These are phyloP conservation scores for Carassius auratus DNA, from an alignment of 2,113 vertebrate genomes.

Conservation along the genomic window DNA sequence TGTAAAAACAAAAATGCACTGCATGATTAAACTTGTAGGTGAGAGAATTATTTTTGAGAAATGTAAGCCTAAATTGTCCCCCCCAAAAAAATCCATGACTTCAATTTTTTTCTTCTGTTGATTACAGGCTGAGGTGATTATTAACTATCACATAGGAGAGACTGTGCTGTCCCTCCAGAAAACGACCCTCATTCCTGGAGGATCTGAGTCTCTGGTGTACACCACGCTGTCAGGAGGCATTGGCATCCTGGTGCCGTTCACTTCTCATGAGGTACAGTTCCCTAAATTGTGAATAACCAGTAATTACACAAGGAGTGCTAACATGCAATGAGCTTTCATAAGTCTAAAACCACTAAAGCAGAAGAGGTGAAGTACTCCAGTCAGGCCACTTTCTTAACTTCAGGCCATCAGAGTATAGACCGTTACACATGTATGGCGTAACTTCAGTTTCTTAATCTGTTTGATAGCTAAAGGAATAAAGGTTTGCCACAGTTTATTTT, in stretches of 20 bases:
- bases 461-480: neutral
- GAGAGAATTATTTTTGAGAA: too few relatives aligned
- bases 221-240: constrained; percentile 95
- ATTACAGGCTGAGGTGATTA: constrained; percentile 89
- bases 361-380: neutral
- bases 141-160: constrained; percentile 97
- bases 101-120: neutral
- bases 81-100: too few relatives aligned
- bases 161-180: constrained; percentile 95
- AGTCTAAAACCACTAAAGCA: neutral
- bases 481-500: neutral
- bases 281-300: neutral
- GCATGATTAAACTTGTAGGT: too few relatives aligned
- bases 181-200: constrained; percentile 94
- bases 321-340: neutral
- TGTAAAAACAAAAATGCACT: too few relatives aligned
- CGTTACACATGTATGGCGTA: neutral
- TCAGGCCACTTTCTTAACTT: neutral
- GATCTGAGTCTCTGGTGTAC: constrained; percentile 96
- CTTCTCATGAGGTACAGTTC: constrained; percentile 91
- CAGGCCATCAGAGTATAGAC: neutral
- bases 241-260: constrained; percentile 96
- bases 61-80: neutral
- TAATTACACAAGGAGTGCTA: neutral
- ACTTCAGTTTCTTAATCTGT: neutral